Base-by-base conservation (phyloP, 2,113 vertebrate species). In the Coracopsis vasa region DNA sequence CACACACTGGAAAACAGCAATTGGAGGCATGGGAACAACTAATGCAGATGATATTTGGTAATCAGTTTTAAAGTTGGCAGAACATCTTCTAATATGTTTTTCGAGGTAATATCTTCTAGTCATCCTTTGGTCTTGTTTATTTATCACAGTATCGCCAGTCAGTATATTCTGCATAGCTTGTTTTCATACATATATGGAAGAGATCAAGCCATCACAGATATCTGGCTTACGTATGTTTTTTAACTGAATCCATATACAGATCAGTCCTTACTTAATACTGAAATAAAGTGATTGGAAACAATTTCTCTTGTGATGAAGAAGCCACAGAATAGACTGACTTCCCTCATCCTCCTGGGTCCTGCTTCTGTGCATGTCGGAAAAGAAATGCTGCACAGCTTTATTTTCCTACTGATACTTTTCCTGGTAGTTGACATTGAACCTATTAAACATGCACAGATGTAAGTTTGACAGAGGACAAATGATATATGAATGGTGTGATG, bases 181-280 rank as follows among this genome's bases (percentile, higher is more conserved):
- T 67, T 95, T 90, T 45, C 42, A 48, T 42, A 44, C 75, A 58
- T 64, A 58, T 58, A 80, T 42, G 85, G 88, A 83, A 21, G 86
- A 92, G 72, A 75, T 78, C 86, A 77, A 48, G 53, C 53, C 37
- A 48, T 51, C 66, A 25, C 80, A 90, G 90, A 83, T 85, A 62
- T 14, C 92, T 94, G 86, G 41, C 64, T 88, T 83, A 25, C 64
- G 24, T 53, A 21, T 37, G 66, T 1, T 47, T 31, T 80, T 66
- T 83, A 77, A 88, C n/a, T 86, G 80, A 18, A 94, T 47, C 92
- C 88, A 73, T 62, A 69, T 86, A 88, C 71, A 90, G 62, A 58
- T 90, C 48, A 65, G 45, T 10, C 37, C 53, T 47, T 16, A 18
- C 53, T 70, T 73, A 80, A 66, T 20, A 16, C 15, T 7, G 44